These are phyloP conservation scores for Chionomys nivalis DNA, from an alignment of 2,113 vertebrate species.

Conservation along the genomic window DNA sequence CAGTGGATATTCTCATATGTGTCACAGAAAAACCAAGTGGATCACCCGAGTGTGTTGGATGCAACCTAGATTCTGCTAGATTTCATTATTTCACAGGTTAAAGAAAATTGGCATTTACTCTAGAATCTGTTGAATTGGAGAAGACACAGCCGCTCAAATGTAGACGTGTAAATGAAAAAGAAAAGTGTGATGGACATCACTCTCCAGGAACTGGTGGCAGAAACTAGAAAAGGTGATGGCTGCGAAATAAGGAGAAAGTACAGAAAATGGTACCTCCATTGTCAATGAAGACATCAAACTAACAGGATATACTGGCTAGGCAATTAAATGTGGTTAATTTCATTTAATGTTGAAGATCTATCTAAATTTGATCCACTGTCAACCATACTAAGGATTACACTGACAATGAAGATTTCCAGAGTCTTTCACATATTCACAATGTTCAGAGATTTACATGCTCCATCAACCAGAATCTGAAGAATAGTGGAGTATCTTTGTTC, in stretches of 20 bases:
- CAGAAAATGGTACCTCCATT: slow-evolving; percentile 92
- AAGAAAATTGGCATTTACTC: slow-evolving; percentile 90
- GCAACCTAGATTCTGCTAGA: slow-evolving; percentile 68
- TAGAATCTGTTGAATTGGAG: slow-evolving; percentile 90
- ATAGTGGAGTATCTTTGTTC: slow-evolving; percentile 88
- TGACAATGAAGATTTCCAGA: slow-evolving; percentile 91
- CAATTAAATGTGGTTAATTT: background rate
- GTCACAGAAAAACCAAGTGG: slow-evolving; percentile 96
- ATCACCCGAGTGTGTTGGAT: slow-evolving; percentile 92
- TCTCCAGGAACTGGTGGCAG: slow-evolving; percentile 91
- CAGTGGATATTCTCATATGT: slow-evolving; percentile 93
- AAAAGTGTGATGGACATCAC: slow-evolving; percentile 91
- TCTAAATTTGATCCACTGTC: background rate
- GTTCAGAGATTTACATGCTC: slow-evolving; percentile 85
- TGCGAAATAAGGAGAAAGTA: slow-evolving; percentile 91
- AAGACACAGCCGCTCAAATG: slow-evolving; percentile 56
- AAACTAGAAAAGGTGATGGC: slow-evolving; percentile 68
- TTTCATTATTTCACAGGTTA: slow-evolving; percentile 91
- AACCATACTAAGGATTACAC: slow-evolving; percentile 62
- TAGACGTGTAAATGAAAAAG: slow-evolving; percentile 90
- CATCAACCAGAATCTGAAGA: slow-evolving; percentile 92
- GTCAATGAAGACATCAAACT: background rate
- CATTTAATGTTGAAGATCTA: background rate
- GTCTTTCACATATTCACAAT: slow-evolving; percentile 90
- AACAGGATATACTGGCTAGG: background rate